These are phyloP conservation scores for Microplitis deprimator DNA, from an alignment of 2,888 invertebrate genomes.

Conservation along the genomic window DNA sequence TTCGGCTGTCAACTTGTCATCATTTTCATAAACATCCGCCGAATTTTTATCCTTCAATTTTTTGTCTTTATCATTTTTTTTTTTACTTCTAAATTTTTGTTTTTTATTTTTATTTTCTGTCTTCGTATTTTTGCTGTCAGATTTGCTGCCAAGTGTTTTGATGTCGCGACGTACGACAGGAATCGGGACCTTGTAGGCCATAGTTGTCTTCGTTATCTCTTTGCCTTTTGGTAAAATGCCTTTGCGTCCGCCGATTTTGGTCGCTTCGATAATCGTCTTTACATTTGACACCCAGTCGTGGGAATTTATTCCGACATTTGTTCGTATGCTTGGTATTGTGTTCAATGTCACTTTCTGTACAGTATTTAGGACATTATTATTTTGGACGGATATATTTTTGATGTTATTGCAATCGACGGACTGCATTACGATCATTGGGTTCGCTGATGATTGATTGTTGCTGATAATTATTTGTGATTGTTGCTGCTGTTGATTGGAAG, in stretches of 20 bases:
- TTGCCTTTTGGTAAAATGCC: constrained; percentile 67
- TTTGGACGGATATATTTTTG: constrained; percentile 62
- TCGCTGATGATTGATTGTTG: constrained; percentile 58
- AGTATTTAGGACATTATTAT: constrained; percentile 62
- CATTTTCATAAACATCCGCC: not conserved
- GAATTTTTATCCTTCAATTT: constrained; percentile 30
- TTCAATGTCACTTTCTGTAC: constrained; percentile 65
- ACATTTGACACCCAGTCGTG: constrained; percentile 67
- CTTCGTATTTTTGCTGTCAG: constrained; percentile 36
- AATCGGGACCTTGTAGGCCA: constrained; percentile 70
- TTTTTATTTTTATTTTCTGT: constrained; percentile 40
- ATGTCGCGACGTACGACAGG: constrained; percentile 66
- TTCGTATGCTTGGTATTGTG: constrained; percentile 59
- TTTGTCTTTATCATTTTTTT: constrained; percentile 35
- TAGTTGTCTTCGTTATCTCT: constrained; percentile 68
- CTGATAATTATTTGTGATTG: constrained; percentile 59
- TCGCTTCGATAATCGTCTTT: constrained; percentile 66
- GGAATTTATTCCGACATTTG: constrained; percentile 64
- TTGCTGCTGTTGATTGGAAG: constrained; percentile 30
- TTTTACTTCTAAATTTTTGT: constrained; percentile 24
- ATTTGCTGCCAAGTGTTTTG: constrained; percentile 21
- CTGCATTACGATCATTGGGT: constrained; percentile 69
- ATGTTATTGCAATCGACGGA: constrained; percentile 60
- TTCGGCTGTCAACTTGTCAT: not conserved
- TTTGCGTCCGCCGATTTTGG: constrained; percentile 67